Conservation (phyloP, 2,888 invertebrate genomes). For the Plebejus argus region DNA sequence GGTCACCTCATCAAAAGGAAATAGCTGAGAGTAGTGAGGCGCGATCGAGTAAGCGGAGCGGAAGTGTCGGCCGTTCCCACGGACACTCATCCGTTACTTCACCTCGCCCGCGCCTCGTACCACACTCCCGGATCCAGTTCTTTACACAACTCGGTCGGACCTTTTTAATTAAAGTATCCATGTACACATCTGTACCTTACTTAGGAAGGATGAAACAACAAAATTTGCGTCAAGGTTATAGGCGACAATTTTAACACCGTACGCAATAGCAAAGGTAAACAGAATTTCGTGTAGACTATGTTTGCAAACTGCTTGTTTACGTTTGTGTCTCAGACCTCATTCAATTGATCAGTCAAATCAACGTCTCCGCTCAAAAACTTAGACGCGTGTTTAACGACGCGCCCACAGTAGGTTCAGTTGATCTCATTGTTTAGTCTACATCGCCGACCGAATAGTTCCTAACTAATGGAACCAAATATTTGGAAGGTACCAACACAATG, state of each 20-base stretch:
- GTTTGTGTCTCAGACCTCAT: background rate
- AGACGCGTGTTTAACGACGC: conserved; percentile 45
- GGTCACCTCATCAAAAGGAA: conserved; percentile 75
- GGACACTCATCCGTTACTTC: conserved; percentile 79
- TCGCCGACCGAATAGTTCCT: conserved; percentile 55
- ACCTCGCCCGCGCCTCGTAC: conserved; percentile 54
- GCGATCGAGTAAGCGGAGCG: conserved; percentile 66
- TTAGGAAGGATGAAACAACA: background rate
- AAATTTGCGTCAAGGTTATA: background rate
- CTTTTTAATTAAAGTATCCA: background rate
- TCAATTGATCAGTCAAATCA: conserved; percentile 46
- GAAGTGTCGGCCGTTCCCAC: conserved; percentile 79
- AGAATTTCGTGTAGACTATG: background rate
- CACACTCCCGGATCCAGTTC: conserved; percentile 25
- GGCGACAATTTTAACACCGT: background rate
- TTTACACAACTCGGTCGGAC: background rate
- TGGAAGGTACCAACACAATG: conserved; percentile 33
- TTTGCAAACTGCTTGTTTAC: background rate
- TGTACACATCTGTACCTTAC: background rate
- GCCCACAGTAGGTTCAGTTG: conserved; percentile 54
- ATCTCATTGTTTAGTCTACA: conserved; percentile 80
- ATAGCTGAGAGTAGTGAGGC: conserved; percentile 71
- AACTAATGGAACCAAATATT: conserved; percentile 40
- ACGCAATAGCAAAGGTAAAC: background rate
- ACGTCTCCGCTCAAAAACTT: conserved; percentile 59